A percentile compares a stretch with the other conserved stretches of the same genome.
These are phyloP conservation scores for Phania funesta DNA, from an alignment of 2,888 invertebrate species.

Conservation along the genomic window DNA sequence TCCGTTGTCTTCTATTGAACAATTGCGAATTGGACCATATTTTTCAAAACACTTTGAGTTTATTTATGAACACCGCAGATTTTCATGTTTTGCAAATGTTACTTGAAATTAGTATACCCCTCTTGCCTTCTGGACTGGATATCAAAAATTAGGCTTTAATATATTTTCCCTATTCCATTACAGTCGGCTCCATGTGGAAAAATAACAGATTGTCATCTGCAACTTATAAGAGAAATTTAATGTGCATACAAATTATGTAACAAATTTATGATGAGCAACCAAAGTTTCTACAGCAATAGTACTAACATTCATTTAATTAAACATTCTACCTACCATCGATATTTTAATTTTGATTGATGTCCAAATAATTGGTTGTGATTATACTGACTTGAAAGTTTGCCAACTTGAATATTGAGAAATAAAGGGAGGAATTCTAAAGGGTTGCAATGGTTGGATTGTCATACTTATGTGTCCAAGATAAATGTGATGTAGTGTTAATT, in stretches of 20 bases:
- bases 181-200: not conserved
- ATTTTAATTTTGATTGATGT: constrained; percentile 79
- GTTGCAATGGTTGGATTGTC: not conserved
- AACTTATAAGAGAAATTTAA: not conserved
- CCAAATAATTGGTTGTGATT: constrained; percentile 78
- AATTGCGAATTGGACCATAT: too few relatives aligned
- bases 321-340: constrained; percentile 70
- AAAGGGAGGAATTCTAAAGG: not conserved
- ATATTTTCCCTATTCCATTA: too few relatives aligned
- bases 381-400: constrained; percentile 40
- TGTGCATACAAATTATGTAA: constrained; percentile 16
- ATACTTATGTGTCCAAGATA: too few relatives aligned
- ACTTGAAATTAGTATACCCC: too few relatives aligned
- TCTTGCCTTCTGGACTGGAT: too few relatives aligned
- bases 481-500: too few relatives aligned
- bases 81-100: too few relatives aligned
- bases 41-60: too few relatives aligned
- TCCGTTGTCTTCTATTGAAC: too few relatives aligned
- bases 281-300: constrained; percentile 4
- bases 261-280: not conserved
- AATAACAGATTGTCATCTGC: not conserved
- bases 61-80: too few relatives aligned
- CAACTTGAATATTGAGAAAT: too few relatives aligned
- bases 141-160: too few relatives aligned
- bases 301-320: constrained; percentile 73